Evolutionary conservation across 2,113 vertebrate genomes (phyloP).

Genomic region (Pollachius pollachius): DNA sequence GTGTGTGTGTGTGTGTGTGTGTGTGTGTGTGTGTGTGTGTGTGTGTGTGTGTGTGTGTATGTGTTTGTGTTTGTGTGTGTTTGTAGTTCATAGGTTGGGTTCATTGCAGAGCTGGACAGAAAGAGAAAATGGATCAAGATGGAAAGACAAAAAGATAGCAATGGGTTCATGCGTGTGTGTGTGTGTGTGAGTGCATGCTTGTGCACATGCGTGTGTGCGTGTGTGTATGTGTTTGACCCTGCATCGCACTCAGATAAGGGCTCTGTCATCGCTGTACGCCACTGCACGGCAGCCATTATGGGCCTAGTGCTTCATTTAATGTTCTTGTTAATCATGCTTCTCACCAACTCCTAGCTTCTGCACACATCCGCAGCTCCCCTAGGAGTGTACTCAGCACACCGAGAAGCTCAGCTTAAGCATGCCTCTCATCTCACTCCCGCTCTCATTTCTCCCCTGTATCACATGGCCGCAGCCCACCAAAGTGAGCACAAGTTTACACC

Average conservation of each 20-base stretch:
- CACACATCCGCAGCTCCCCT: conserved; percentile 37
- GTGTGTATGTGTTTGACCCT: conserved; percentile 5
- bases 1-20: background rate
- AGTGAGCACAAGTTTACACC: background rate
- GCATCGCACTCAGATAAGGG: conserved; percentile 26
- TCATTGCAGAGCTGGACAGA: background rate
- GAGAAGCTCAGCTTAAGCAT: conserved; percentile 32
- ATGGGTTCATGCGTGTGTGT: background rate
- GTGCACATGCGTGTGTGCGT: background rate
- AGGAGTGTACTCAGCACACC: conserved; percentile 26
- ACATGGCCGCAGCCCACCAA: background rate
- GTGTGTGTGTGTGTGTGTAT: background rate
- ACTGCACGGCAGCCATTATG: conserved; percentile 59
- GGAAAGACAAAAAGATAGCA: background rate
- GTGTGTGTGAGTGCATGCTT: background rate
- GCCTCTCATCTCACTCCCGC: conserved; percentile 10
- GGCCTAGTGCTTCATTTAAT: conserved; percentile 43
- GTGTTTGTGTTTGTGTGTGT: background rate
- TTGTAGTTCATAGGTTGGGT: background rate
- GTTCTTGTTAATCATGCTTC: conserved; percentile 56
- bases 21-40: conserved; percentile 2
- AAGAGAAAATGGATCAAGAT: too few relatives aligned
- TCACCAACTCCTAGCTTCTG: conserved; percentile 30
- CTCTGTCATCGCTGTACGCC: conserved; percentile 35
- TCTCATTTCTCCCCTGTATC: background rate